Conservation (phyloP, 2,113 vertebrate genomes). For the Cryptomyrus ogoouensis region DNA sequence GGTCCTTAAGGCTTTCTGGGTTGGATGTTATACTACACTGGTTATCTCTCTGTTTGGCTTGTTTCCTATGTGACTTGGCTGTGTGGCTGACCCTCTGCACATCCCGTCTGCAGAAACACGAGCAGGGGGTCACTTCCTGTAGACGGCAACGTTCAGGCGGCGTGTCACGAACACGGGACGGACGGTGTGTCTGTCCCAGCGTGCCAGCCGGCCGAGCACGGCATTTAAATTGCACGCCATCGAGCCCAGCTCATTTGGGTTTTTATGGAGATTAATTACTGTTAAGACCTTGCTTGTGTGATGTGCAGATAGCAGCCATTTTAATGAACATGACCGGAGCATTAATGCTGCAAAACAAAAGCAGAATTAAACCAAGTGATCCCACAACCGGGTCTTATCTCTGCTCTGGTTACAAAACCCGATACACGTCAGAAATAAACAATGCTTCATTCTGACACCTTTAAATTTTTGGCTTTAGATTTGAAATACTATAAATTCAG, state of each 20-base stretch:
- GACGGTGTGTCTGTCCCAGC: slow-evolving; percentile 65
- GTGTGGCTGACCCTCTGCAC: background rate
- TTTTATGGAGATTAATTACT: slow-evolving; percentile 99
- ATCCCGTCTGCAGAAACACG: background rate
- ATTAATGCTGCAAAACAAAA: slow-evolving; percentile 47
- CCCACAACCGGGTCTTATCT: slow-evolving; percentile 53
- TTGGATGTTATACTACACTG: background rate
- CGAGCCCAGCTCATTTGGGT: slow-evolving; percentile 72
- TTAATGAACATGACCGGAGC: slow-evolving; percentile 71
- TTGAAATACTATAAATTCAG: background rate
- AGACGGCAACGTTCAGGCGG: slow-evolving; percentile 73
- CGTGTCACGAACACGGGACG: slow-evolving; percentile 90
- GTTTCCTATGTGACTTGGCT: background rate
- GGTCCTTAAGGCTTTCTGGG: background rate
- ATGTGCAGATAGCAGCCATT: slow-evolving; percentile 71
- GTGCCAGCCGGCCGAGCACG: slow-evolving; percentile 61
- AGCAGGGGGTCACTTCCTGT: background rate
- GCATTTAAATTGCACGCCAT: slow-evolving; percentile 77
- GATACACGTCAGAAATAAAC: slow-evolving; percentile 67
- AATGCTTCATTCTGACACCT: background rate
- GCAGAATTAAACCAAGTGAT: slow-evolving; percentile 51
- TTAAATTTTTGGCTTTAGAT: background rate
- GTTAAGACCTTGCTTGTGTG: slow-evolving; percentile 69
- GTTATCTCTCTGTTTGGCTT: background rate
- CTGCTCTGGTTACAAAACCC: slow-evolving; percentile 53